A percentile compares a stretch with the other conserved stretches of the same genome.
These are phyloP conservation scores for Myanophis thanlyinensis DNA, from an alignment of 2,113 vertebrate genomes.

Conservation along the genomic window DNA sequence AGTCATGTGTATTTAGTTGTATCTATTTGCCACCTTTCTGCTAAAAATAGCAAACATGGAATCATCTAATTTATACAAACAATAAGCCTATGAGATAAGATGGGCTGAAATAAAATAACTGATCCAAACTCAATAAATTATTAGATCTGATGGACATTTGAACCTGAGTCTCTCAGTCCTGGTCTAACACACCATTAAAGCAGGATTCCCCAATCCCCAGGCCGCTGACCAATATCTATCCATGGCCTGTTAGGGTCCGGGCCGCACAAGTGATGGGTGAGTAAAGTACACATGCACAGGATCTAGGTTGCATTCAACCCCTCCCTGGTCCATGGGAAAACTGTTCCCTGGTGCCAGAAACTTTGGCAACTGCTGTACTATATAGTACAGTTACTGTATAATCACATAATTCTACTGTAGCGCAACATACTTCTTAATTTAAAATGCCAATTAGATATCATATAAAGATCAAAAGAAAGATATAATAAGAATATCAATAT, in stretches of 20 bases:
- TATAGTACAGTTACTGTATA: background rate
- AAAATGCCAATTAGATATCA: background rate
- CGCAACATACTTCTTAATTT: background rate
- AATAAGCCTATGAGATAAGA: background rate
- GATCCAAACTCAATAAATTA: background rate
- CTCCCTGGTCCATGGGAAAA: too few species aligned
- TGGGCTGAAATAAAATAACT: background rate
- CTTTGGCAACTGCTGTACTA: too few species aligned
- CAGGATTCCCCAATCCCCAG: too few species aligned
- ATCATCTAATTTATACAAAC: background rate
- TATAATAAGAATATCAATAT: background rate
- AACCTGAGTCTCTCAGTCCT: background rate
- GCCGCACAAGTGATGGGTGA: too few species aligned
- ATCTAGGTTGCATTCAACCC: too few species aligned
- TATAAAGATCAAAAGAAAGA: background rate
- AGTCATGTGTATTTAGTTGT: background rate
- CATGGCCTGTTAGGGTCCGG: too few species aligned
- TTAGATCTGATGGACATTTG: background rate
- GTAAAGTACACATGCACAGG: too few species aligned
- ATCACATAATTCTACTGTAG: background rate
- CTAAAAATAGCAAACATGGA: background rate
- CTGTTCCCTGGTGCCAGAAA: too few species aligned
- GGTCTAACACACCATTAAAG: background rate
- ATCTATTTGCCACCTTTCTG: background rate
- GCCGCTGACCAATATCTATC: too few species aligned